Conservation (phyloP, 2,113 vertebrate genomes). For the Phodopus roborovskii region DNA sequence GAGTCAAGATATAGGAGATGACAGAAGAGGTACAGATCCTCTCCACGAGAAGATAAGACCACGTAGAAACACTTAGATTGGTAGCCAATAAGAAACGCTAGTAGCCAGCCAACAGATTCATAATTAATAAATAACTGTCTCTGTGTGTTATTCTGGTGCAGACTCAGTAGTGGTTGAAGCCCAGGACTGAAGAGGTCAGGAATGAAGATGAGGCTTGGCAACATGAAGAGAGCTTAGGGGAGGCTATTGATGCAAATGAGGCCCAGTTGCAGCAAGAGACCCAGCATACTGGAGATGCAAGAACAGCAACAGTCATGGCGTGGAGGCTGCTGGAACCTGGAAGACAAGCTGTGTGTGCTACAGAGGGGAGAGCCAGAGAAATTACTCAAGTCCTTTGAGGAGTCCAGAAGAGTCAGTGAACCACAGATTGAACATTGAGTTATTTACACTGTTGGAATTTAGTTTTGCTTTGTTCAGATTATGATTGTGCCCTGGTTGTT, state of each 20-base stretch:
- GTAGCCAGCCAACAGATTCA: too few relatives aligned
- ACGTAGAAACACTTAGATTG: too few relatives aligned
- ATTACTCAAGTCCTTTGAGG: not conserved
- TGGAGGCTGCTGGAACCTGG: not conserved
- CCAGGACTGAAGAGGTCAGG: not conserved
- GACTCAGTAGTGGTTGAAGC: not conserved
- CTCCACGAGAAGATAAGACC: too few relatives aligned
- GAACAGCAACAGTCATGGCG: not conserved
- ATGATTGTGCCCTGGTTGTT: not conserved
- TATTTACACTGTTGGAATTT: not conserved
- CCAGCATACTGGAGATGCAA: not conserved
- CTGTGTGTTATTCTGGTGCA: too few relatives aligned
- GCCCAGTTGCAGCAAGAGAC: not conserved
- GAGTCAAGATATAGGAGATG: too few relatives aligned
- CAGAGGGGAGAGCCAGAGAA: not conserved
- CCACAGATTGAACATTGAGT: not conserved
- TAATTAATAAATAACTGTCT: too few relatives aligned
- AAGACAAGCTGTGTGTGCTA: not conserved
- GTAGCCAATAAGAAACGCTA: too few relatives aligned
- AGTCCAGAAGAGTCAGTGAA: not conserved
- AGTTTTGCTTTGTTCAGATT: not conserved
- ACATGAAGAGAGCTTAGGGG: too few relatives aligned
- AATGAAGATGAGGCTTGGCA: not conserved
- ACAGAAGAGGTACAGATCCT: too few relatives aligned
- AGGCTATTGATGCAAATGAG: not conserved